Evolutionary conservation across 1,140 invertebrate genomes (phyloP), one percentile per base, ranked within the genome.

Genomic region (Drosophila elegans): DNA sequence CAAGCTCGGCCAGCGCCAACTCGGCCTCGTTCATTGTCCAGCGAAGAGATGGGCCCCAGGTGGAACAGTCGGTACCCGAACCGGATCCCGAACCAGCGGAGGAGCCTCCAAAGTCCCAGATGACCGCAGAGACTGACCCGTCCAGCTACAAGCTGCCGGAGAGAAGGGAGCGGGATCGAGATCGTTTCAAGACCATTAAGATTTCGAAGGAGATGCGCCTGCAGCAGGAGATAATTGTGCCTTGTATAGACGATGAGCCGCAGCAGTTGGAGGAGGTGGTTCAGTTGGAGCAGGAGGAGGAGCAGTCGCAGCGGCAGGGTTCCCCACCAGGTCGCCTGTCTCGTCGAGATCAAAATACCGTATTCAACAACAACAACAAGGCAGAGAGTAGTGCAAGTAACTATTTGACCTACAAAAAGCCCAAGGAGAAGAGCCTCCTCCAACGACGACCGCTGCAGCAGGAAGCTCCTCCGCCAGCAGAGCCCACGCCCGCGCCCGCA

Each of bases 161-260:
- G 56, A 74, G 83, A 21, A 80, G 90, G 27, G 86, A 84, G 29
- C 77, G 90, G 10, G 90, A 92, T 68, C 84, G 90, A 5, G 91
- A 92, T 44, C 91, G 91, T n/a, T 92, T 92, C 41, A 92, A 91
- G 68, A 92, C 91, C 27, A 92, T 92, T 29, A 91, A 91, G 77
- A 90, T 92, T 13, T 80, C 78, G 5, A 90, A 81, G 52, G 86
- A 74, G 38, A 78, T 80, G 81, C 73, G 69, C 38, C 51, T 74
- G 25, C 66, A 78, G 66, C 59, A 54, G 41, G 64, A 78, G 42
- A 67, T 76, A 9, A 68, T 64, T 68, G 83, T 88, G 83, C 83
- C 83, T 88, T 88, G 83, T 75, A 88, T 88, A 51, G 83, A 88
- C 46, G 86, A 90, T 52, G 83, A 91, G 12, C 59, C 79, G 27